Evolutionary conservation across 1,140 invertebrate species (phyloP), one percentile per base, ranked within the genome.

Genomic region (Drosophila novamexicana): DNA sequence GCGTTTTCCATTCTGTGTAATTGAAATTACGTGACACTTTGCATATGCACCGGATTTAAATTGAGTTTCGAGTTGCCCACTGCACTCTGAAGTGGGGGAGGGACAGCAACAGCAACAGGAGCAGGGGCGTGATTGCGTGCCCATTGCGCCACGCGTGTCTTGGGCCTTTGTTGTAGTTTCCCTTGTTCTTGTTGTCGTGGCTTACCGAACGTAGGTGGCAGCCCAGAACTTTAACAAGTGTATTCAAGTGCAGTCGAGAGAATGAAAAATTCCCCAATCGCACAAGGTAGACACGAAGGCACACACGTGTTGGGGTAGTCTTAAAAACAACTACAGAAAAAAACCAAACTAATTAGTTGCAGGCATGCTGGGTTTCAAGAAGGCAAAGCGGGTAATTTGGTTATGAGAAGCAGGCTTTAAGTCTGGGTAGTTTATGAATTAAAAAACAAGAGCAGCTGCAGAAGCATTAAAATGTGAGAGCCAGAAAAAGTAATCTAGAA

Each of bases 1-100:
- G 56, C 65, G 62, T 71, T 77, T 73, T 81, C 67, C 65, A 74
- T 74, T 76, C 83, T 83, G 65, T 88, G 83, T 86, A 86, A 86
- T 86, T 86, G 83, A 86, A 86, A 86, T 86, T 88, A 86, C 83
- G 83, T 86, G 83, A 86, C 83, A 86, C 83, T 86, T 88, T 86
- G 83, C 83, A 86, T 86, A 88, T 86, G 83, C 83, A 88, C 83
- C 71, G 83, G 83, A 88, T 88, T 88, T 86, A 86, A 86, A 86
- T 86, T 85, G 82, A 86, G 75, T 86, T 86, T 86, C 68, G 67
- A 86, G 82, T 81, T 86, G 82, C 71, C 71, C 82, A 76, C 66
- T 63, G 74, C 68, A 62, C 59, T 34, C 42, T 42, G 36, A 12
- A 44, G 39, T 40, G 12, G 9, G 6, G 6, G 4, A 8, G 39